A percentile compares a stretch with the other conserved stretches of the same genome.
These are phyloP conservation scores for Solen grandis DNA, from an alignment of 1,140 invertebrate species.

Conservation along the genomic window DNA sequence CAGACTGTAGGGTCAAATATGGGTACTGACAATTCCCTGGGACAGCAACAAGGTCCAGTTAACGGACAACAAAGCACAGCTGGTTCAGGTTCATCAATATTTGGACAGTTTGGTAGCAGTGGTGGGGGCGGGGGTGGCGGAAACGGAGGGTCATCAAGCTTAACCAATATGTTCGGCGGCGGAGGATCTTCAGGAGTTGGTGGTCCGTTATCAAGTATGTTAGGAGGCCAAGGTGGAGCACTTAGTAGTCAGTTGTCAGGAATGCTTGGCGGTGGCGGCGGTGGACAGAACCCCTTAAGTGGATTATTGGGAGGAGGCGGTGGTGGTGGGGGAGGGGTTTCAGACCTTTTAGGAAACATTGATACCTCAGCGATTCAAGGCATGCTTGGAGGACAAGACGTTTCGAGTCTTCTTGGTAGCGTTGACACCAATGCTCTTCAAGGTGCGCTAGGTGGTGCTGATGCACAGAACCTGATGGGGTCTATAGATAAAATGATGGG, in stretches of 20 bases:
- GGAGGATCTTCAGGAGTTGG: neutral
- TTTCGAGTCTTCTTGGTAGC: neutral
- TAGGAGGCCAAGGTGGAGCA: slow-evolving; percentile 1
- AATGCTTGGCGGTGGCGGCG: slow-evolving; percentile 12
- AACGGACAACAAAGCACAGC: neutral
- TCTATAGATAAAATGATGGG: neutral
- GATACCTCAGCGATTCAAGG: neutral
- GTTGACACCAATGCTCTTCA: neutral
- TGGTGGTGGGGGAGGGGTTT: slow-evolving; percentile 23
- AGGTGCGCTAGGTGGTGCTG: neutral
- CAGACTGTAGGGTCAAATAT: neutral
- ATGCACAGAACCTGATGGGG: neutral
- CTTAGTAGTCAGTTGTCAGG: neutral
- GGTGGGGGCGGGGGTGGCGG: slow-evolving; percentile 4
- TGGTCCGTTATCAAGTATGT: neutral
- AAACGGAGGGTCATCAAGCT: neutral
- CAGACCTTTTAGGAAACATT: neutral
- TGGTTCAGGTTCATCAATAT: neutral
- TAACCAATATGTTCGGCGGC: neutral
- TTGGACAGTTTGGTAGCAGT: slow-evolving; percentile 14
- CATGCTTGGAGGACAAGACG: neutral
- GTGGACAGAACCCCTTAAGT: neutral
- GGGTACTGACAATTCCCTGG: neutral
- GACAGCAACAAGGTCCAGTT: neutral
- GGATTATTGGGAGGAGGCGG: slow-evolving; percentile 9